Evolutionary conservation across 2,113 vertebrate genomes (phyloP).

Genomic region (Pluvianellus socialis): DNA sequence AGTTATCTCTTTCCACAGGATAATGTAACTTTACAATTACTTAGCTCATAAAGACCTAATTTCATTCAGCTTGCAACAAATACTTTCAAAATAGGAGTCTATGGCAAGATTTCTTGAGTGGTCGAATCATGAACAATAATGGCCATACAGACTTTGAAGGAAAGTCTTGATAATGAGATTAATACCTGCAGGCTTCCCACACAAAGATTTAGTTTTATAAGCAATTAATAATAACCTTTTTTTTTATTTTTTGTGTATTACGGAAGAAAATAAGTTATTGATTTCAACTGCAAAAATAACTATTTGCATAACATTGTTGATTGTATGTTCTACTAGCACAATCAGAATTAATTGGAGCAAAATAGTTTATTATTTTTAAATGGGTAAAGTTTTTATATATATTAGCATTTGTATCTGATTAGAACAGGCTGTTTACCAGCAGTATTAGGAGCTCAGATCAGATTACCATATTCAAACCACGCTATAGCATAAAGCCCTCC

Average conservation of each 20-base stretch:
- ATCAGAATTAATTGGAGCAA: constrained; percentile 71
- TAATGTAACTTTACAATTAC: constrained; percentile 47
- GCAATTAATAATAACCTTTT: constrained; percentile 69
- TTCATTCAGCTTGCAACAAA: constrained; percentile 49
- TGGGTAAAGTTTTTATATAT: constrained; percentile 70
- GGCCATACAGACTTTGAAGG: constrained; percentile 21
- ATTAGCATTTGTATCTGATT: constrained; percentile 62
- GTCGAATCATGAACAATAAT: constrained; percentile 47
- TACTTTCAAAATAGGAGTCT: constrained; percentile 17
- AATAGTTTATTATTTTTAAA: constrained; percentile 76
- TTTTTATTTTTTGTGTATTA: constrained; percentile 60
- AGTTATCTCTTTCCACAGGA: constrained; percentile 60
- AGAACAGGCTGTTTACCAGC: constrained; percentile 67
- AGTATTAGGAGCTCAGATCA: background rate
- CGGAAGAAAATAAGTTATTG: constrained; percentile 77
- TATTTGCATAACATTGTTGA: constrained; percentile 74
- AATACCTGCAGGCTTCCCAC: constrained; percentile 44
- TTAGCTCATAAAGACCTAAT: constrained; percentile 56
- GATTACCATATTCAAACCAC: constrained; percentile 1
- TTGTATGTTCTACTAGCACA: constrained; percentile 68
- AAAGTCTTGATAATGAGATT: constrained; percentile 62
- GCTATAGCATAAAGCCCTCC: background rate
- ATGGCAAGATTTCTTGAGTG: constrained; percentile 17
- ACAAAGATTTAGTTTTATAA: constrained; percentile 66
- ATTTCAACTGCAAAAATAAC: constrained; percentile 75